These are phyloP conservation scores for Nothoprocta pentlandii DNA, from an alignment of 2,113 vertebrate genomes.

Conservation along the genomic window DNA sequence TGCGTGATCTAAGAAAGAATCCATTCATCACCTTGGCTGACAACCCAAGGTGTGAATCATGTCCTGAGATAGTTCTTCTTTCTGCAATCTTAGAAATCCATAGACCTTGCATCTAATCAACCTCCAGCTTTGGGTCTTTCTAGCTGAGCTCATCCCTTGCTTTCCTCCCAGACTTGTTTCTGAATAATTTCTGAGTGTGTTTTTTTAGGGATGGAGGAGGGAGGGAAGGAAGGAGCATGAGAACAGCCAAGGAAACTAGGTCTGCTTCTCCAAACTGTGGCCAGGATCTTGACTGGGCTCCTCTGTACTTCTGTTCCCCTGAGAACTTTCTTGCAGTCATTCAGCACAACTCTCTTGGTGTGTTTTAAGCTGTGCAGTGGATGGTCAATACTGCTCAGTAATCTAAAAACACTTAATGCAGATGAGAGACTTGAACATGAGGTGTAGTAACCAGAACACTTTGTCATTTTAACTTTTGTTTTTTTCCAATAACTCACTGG, in stretches of 20 bases:
- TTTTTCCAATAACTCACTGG: background rate
- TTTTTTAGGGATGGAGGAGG: no score
- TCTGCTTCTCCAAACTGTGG: background rate
- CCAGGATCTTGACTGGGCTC: background rate
- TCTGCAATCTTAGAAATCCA: background rate
- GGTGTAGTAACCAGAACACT: background rate
- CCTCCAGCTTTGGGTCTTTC: background rate
- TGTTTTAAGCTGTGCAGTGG: background rate
- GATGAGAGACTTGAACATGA: background rate
- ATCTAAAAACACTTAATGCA: background rate
- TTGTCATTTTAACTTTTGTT: background rate
- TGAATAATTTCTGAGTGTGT: background rate
- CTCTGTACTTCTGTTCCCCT: background rate
- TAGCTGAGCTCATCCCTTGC: background rate
- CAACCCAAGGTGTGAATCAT: constrained; percentile 5
- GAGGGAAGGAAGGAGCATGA: background rate
- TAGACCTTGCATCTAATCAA: background rate
- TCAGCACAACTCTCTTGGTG: background rate
- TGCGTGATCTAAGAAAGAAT: constrained; percentile 11
- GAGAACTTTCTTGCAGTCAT: background rate
- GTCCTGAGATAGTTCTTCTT: background rate
- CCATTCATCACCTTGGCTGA: background rate
- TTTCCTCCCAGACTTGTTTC: background rate
- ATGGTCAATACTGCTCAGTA: background rate
- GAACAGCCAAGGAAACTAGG: background rate